Conservation (phyloP, 2,888 invertebrate species). For the Merodon equestris region DNA sequence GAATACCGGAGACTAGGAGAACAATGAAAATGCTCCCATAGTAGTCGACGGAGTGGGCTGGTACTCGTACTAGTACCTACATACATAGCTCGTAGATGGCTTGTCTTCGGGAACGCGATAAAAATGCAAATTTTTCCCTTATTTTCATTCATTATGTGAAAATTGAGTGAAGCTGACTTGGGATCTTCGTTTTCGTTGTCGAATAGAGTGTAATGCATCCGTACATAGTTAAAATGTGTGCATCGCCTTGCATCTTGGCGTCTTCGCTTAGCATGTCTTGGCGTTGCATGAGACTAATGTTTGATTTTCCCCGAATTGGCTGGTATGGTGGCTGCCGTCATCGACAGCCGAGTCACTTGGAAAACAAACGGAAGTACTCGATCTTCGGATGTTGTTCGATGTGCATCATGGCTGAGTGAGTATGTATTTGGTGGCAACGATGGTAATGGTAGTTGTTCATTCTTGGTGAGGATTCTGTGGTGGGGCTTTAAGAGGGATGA, state of each 20-base stretch:
- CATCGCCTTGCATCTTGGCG: slow-evolving; percentile 3
- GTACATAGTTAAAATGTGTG: not conserved
- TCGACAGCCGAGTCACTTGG: slow-evolving; percentile 44
- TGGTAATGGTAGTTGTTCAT: not conserved
- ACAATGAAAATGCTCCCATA: too few relatives aligned
- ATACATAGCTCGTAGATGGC: too few relatives aligned
- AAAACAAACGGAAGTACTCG: slow-evolving; percentile 60
- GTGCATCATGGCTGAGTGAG: slow-evolving; percentile 45
- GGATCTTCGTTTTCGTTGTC: slow-evolving; percentile 19
- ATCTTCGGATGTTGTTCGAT: slow-evolving; percentile 51
- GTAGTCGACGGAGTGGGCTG: too few relatives aligned
- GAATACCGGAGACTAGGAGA: too few relatives aligned
- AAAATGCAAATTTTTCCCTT: slow-evolving; percentile 54
- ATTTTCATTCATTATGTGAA: slow-evolving; percentile 60
- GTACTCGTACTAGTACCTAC: slow-evolving; percentile 6
- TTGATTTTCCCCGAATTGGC: slow-evolving; percentile 28
- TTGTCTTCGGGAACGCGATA: slow-evolving; percentile 35
- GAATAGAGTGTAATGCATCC: slow-evolving; percentile 24
- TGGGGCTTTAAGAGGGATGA: not conserved
- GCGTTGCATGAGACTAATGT: slow-evolving; percentile 8
- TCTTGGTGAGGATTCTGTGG: not conserved
- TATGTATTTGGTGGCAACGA: slow-evolving; percentile 15
- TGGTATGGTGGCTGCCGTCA: slow-evolving; percentile 13
- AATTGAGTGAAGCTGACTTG: slow-evolving; percentile 44
- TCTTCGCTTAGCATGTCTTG: not conserved